Percentiles rank a stretch among this genome's conserved stretches.
These are phyloP conservation scores for Himantopus leucocephalus DNA, from an alignment of 2,113 vertebrate genomes.

Conservation along the genomic window DNA sequence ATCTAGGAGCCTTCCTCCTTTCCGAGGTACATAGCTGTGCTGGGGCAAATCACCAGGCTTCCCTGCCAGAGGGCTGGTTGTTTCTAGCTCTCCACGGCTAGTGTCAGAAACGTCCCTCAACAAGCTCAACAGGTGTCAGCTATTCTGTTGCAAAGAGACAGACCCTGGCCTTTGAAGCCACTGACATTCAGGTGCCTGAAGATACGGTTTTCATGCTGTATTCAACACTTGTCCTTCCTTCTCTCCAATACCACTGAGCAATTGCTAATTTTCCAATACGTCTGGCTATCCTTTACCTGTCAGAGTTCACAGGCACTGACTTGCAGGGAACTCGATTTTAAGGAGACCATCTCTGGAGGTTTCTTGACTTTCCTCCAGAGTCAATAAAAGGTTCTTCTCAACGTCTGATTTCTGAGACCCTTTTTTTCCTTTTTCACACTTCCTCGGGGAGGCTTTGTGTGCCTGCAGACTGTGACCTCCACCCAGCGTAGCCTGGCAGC, in stretches of 20 bases:
- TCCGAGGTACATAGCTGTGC: neutral
- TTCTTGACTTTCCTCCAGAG: neutral
- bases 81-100: neutral
- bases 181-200: neutral
- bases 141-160: neutral
- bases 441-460: accelerated
- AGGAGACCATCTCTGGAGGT: neutral
- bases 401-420: neutral
- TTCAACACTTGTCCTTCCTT: neutral
- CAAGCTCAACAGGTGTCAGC: neutral
- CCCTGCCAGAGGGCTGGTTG: neutral
- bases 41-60: neutral
- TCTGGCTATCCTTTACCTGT: neutral
- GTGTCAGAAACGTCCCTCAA: neutral
- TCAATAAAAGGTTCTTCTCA: neutral
- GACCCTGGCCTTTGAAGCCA: neutral
- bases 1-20: neutral
- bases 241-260: neutral
- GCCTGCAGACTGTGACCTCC: neutral
- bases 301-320: neutral
- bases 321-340: neutral
- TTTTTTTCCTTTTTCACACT: neutral
- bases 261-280: neutral
- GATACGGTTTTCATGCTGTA: neutral
- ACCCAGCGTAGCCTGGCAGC: neutral